Evolutionary conservation across 1,140 invertebrate species (phyloP), one percentile per base, ranked within the genome.

Genomic region (Tribolium madens): DNA sequence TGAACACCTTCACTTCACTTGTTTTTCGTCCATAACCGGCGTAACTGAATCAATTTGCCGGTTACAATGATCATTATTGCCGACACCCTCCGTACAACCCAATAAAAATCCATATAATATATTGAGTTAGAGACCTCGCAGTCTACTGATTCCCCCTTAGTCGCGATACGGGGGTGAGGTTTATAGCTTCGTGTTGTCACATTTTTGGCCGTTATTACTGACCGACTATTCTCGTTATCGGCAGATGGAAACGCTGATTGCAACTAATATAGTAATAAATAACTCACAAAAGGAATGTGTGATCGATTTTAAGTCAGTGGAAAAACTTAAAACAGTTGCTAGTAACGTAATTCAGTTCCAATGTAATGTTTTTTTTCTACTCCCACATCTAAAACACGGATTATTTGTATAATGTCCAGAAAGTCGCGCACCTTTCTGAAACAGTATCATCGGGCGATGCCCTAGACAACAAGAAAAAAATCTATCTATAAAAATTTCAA

Each of bases 91-190:
- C 26, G 60, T 76, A 79, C 75, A 79, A 76, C 75, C 68, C 75
- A 79, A 79, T 79, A 76, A 79, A 79, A 79, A 74, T 79, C 72
- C 64, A 76, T 76, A 77, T 79, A 76, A 79, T 79, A 77, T 79
- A 79, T 79, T 79, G 78, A 77, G 73, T 79, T 79, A 52, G 48
- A 36, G 46, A 70, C 36, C 14, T 73, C 26, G 47, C n/a, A 70
- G 76, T 26, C 31, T 36, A 53, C 53, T 50, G 69, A 47, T 52
- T 52, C 57, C 72, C 53, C 76, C 76, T 13, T 36, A 6, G 36
- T 5, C 7, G 31, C 7, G 17, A 26, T 17, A n/a, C n/a, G 9
- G 21, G 46, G 71, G 48, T 9, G 12, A 53, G 12, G 15, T 73
- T 73, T 52, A 73, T 53, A 48, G 36, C 12, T 53, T 73, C 48